Evolutionary conservation across 1,140 invertebrate genomes (phyloP), one percentile per base, ranked within the genome.

Genomic region (Plectrocnemia conspersa): DNA sequence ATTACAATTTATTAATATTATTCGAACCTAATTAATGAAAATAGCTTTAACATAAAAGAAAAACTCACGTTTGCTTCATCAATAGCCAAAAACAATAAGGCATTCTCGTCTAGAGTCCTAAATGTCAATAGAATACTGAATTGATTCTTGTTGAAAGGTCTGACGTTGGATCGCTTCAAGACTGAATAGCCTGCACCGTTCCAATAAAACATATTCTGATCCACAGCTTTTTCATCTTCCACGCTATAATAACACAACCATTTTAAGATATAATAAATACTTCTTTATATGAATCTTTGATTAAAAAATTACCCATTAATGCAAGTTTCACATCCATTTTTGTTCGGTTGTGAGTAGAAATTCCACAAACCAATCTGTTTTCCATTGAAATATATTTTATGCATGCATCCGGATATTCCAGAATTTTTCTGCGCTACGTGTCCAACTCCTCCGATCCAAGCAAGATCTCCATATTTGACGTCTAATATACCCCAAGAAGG

Each of bases 361-460:
- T 95, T 91, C 89, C 91, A 97, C 0, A 97, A 73, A 0, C 93
- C 93, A 36, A 97, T 72, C 0, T 79, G 82, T 23, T 82, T 78
- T 3, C 83, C 85, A 69, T 96, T 89, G 1, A 92, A 72, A 54
- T 78, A 77, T 0, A 94, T 71, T 56, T 88, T 81, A 67, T 92
- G 76, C 4, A 95, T 74, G 52, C 91, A 93, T 0, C 88, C 91
- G 16, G 80, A 76, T 3, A 86, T 68, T 1, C 81, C 84, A 0
- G 66, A 55, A 1, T 68, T 69, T 5, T 65, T 73, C 16, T 82
- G 63, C 58, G 13, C 5, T 11, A 72, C 71, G 0, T 78, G 55
- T 10, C 58, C 53, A 16, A 52, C 1, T 22, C 54, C 47, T 11
- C 69, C 66, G 3, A 67, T 66, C 40, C 61, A 71, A 55, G 15